phyloP scores from a whole-genome alignment of 2,797 vertebrate species.

The Phoxinus dragarum region DNA sequence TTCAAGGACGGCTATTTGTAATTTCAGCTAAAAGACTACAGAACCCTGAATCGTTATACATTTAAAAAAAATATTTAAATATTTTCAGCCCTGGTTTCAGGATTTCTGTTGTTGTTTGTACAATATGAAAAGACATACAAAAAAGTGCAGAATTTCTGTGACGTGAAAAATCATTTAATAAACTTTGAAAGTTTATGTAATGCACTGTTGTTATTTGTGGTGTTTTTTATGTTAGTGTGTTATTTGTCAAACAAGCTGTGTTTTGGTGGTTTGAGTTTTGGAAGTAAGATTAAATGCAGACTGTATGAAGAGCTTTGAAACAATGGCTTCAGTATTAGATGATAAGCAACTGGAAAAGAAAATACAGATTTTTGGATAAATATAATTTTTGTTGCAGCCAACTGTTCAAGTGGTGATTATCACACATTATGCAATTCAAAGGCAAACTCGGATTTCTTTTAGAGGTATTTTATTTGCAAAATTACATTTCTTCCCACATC shows the following conservation, averaged over 20 bases:
- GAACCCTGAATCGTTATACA: not conserved
- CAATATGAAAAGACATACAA: not conserved
- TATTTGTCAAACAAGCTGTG: not conserved
- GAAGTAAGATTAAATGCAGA: not conserved
- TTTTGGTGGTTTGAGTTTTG: not conserved
- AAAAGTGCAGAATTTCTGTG: not conserved
- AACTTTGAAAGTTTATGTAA: not conserved
- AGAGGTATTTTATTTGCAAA: slow-evolving; percentile 61
- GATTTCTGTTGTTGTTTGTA: not conserved
- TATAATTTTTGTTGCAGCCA: not conserved
- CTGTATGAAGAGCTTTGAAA: not conserved
- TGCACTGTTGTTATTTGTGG: not conserved
- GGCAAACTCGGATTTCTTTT: slow-evolving; percentile 31
- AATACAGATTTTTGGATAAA: not conserved
- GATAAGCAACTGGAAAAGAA: not conserved
- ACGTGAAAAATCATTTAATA: not conserved
- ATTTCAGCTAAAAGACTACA: not conserved
- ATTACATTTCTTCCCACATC: slow-evolving; percentile 57
- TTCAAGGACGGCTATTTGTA: not conserved
- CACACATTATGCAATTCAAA: slow-evolving; percentile 13
- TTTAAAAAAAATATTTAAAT: not conserved
- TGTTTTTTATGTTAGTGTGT: not conserved
- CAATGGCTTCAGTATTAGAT: not conserved
- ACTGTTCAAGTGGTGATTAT: not conserved
- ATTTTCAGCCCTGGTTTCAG: not conserved